phyloP scores from a whole-genome alignment of 2,113 vertebrate genomes.

The Prochilodus magdalenae region DNA sequence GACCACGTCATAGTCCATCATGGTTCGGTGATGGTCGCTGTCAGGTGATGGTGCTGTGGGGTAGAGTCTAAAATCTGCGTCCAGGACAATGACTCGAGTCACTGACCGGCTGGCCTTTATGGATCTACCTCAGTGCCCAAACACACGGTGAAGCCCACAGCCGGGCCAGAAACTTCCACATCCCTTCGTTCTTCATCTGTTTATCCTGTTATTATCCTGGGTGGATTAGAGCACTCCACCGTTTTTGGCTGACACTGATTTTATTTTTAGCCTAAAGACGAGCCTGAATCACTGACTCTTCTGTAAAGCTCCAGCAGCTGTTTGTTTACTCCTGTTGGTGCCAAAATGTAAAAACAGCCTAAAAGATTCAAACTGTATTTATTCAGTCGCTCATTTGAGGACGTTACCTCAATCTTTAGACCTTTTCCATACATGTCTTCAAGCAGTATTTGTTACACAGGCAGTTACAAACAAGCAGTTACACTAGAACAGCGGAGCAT shows the following conservation, averaged over 20 bases:
- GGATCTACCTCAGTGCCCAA: conserved; percentile 10
- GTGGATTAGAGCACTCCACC: background rate
- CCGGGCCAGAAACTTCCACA: background rate
- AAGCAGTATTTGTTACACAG: too few species aligned
- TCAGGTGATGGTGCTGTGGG: background rate
- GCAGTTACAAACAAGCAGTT: too few species aligned
- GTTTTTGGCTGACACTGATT: background rate
- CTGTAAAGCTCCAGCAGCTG: background rate
- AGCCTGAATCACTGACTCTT: background rate
- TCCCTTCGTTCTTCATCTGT: background rate
- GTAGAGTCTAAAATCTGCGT: background rate
- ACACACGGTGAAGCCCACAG: background rate
- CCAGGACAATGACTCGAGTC: background rate
- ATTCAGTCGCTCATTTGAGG: background rate
- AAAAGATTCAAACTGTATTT: background rate
- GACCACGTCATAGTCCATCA: background rate
- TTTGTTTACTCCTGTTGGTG: background rate
- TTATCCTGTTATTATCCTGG: background rate
- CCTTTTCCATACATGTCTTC: too few species aligned
- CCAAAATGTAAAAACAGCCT: background rate
- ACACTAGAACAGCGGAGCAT: too few species aligned
- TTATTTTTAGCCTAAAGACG: background rate
- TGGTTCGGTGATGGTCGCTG: background rate
- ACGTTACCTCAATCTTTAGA: background rate
- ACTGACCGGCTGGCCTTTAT: background rate